Evolutionary conservation across 2,888 invertebrate species (phyloP).

Genomic region (Netelia virgata): DNA sequence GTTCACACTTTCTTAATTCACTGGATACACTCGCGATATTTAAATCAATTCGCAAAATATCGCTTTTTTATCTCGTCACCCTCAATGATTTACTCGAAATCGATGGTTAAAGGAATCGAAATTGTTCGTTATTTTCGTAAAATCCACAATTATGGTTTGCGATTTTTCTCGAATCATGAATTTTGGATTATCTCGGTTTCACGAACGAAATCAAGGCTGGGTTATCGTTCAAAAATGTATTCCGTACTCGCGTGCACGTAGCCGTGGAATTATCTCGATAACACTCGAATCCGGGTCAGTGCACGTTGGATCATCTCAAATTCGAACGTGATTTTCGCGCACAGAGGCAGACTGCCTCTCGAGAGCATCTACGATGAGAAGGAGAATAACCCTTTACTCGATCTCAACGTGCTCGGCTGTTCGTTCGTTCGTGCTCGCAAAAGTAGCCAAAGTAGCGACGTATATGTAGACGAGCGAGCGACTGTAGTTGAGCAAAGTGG

Average conservation of each 20-base stretch:
- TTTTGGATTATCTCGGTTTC: not conserved
- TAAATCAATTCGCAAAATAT: constrained; percentile 22
- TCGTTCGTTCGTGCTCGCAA: constrained; percentile 47
- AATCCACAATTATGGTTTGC: too few relatives aligned
- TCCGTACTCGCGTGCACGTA: constrained; percentile 4
- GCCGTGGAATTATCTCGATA: constrained; percentile 40
- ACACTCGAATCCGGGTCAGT: constrained; percentile 55
- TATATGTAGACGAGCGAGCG: constrained; percentile 28
- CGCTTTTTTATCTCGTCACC: constrained; percentile 8
- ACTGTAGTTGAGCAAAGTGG: constrained; percentile 22
- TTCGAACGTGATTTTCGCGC: constrained; percentile 54
- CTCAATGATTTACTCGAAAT: not conserved
- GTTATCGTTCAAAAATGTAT: constrained; percentile 8
- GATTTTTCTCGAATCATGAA: not conserved
- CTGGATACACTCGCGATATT: constrained; percentile 44
- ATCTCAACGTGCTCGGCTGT: constrained; percentile 42
- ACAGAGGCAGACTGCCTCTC: constrained; percentile 20
- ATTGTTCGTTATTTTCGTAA: too few relatives aligned
- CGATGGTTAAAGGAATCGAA: too few relatives aligned
- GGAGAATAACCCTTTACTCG: constrained; percentile 34
- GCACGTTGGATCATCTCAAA: constrained; percentile 47
- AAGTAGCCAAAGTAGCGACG: constrained; percentile 38
- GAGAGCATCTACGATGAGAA: constrained; percentile 46
- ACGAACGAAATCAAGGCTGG: not conserved
- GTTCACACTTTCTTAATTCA: constrained; percentile 43